Conservation (phyloP, 2,888 invertebrate genomes). For the Megalurothrips usitatus region DNA sequence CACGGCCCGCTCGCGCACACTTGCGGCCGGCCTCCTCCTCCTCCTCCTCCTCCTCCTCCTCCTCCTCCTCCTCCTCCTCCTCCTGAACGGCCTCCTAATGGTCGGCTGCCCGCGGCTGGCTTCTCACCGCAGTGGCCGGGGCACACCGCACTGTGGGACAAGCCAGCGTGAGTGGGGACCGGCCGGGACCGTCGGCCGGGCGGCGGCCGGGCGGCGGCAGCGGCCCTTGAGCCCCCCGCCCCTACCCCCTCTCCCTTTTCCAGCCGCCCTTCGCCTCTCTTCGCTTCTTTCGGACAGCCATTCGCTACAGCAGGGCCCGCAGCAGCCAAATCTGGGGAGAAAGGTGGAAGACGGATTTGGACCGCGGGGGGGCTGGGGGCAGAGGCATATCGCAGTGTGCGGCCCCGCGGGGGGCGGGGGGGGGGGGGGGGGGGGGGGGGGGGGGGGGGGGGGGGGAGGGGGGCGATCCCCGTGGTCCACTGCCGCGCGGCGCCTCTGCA, state of each 20-base stretch:
- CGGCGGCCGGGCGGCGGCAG: neutral
- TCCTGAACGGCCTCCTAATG: no score
- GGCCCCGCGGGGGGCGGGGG: neutral
- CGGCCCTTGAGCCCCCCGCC: neutral
- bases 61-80: no score
- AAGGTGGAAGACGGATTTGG: neutral
- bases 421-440: neutral
- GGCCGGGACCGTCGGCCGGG: no score
- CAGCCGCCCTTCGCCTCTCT: neutral
- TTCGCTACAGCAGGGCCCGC: neutral
- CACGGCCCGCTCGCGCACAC: no score
- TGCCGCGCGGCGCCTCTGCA: no score
- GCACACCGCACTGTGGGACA: no score
- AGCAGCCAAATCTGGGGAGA: neutral
- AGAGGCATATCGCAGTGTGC: neutral
- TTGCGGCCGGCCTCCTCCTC: no score
- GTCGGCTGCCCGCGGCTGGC: no score
- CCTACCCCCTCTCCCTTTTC: neutral
- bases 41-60: no score
- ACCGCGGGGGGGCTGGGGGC: neutral
- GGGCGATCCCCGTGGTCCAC: neutral
- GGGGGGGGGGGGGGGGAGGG: neutral
- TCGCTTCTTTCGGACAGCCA: neutral
- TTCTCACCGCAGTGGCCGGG: no score
- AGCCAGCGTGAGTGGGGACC: no score